Base-by-base conservation (phyloP, 2,888 invertebrate genomes). In the Phymatocera aterrima region DNA sequence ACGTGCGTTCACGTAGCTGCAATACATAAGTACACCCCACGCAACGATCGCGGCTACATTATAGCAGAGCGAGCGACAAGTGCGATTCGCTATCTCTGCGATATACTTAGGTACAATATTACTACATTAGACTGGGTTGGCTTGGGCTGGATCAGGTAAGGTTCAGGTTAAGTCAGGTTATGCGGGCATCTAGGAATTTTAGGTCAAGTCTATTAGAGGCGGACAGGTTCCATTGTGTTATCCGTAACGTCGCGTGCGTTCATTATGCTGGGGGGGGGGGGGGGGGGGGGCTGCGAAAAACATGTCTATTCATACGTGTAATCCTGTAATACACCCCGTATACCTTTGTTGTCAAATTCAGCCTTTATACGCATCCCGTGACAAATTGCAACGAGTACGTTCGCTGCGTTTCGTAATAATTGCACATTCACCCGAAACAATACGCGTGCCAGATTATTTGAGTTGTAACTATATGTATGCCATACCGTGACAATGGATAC, bases 141-240 rank as follows among this genome's bases (percentile, higher is more conserved):
- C 34, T 51, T 34, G 48, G 31, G 18, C 28, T 51, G 72, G 72
- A 51, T 72, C 72, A 51, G 51, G 72, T 51, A 51, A 72, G 72
- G 48, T 34, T 68, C 51, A 72, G 72, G 51, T 72, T 48, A 34
- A 72, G 48, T 51, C 48, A 48, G 72, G 72, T 34, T 72, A 48
- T 48, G 72, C 72, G 18, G 51, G 72, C 18, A 72, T 34, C 72
- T 48, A 51, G 48, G 72, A 72, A 43, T 72, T 72, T 72, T 21
- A 37, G 72, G 72, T 72, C 72, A 72, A 72, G 72, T 72, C 72
- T 34, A 51, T 72, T 72, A 51, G 51, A 72, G 51, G 51, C 28
- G 72, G 51, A 72, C 72, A 72, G 51, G 3, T 4, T 51, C 34
- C 51, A 72, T 72, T 72, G 51, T 72, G 72, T 10, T 34, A 21